A percentile compares a stretch with the other conserved stretches of the same genome.
Evolutionary conservation across 2,888 invertebrate species (phyloP).

Genomic region (Magallana nippona): DNA sequence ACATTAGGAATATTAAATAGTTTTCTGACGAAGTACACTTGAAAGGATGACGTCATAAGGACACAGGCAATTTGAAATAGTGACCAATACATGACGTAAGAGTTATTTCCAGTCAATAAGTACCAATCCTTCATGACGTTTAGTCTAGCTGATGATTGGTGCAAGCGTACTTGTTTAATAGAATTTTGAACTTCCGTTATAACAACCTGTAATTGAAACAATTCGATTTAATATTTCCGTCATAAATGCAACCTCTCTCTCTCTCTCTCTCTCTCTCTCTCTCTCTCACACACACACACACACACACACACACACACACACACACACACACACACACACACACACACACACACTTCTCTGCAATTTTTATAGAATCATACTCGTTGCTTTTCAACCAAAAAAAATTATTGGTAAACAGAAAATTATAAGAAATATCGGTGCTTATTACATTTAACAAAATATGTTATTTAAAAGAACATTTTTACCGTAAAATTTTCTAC

Average conservation of each 20-base stretch:
- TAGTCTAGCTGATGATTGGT: constrained; percentile 64
- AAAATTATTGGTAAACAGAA: too few species aligned
- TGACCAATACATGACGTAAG: constrained; percentile 90
- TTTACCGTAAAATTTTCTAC: constrained; percentile 64
- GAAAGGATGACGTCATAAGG: constrained; percentile 87
- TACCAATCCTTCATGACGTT: constrained; percentile 71
- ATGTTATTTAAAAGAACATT: constrained; percentile 35
- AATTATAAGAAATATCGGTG: too few species aligned
- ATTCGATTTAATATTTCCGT: too few species aligned
- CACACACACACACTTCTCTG: too few species aligned
- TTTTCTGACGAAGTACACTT: constrained; percentile 93
- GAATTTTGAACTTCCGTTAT: constrained; percentile 64
- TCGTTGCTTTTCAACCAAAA: too few species aligned
- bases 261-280: too few species aligned
- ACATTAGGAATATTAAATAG: constrained; percentile 88
- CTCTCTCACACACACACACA: too few species aligned
- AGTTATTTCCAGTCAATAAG: constrained; percentile 63
- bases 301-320: too few species aligned
- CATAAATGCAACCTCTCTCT: too few species aligned
- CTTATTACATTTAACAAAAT: too few species aligned
- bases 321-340: too few species aligned
- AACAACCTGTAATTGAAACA: constrained; percentile 56
- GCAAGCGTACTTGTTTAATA: constrained; percentile 56
- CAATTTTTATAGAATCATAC: too few species aligned
- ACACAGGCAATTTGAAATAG: constrained; percentile 91